A percentile compares a stretch with the other conserved stretches of the same genome.
phyloP scores from a whole-genome alignment of 2,113 vertebrate genomes.

The Brachyhypopomus gauderio region DNA sequence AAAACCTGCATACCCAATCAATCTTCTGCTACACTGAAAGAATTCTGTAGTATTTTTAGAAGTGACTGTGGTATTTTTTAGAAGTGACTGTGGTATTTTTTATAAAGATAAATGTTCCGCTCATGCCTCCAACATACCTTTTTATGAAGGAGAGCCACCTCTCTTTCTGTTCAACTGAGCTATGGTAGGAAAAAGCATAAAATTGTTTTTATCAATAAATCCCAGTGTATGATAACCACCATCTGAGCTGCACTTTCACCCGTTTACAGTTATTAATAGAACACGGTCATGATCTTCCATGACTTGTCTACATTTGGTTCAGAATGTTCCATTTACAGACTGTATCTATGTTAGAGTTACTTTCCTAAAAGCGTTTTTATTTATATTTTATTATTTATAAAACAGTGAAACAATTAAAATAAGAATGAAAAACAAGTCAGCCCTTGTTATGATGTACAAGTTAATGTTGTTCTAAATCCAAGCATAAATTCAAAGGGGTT shows the following conservation, averaged over 20 bases:
- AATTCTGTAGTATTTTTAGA: not conserved
- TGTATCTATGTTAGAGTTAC: not conserved
- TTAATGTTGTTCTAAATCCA: no score
- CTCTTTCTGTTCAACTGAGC: conserved; percentile 88
- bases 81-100: not conserved
- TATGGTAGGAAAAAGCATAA: conserved; percentile 56
- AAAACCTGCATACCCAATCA: not conserved
- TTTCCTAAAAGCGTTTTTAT: not conserved
- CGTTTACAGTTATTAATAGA: conserved; percentile 1
- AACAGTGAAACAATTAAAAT: not conserved
- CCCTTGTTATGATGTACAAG: no score
- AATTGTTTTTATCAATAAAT: conserved; percentile 15
- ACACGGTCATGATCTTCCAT: not conserved
- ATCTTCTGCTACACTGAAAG: not conserved
- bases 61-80: not conserved
- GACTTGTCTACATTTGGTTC: not conserved
- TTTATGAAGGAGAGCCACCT: conserved; percentile 88
- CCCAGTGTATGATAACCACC: not conserved
- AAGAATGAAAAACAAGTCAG: no score
- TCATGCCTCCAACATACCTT: conserved; percentile 72
- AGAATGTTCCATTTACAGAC: not conserved
- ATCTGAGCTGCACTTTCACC: not conserved
- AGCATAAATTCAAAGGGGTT: not conserved
- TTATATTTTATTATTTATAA: no score
- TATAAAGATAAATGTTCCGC: conserved; percentile 8